These are phyloP conservation scores for Delia radicum DNA, from an alignment of 1,140 invertebrate genomes.

Conservation along the genomic window DNA sequence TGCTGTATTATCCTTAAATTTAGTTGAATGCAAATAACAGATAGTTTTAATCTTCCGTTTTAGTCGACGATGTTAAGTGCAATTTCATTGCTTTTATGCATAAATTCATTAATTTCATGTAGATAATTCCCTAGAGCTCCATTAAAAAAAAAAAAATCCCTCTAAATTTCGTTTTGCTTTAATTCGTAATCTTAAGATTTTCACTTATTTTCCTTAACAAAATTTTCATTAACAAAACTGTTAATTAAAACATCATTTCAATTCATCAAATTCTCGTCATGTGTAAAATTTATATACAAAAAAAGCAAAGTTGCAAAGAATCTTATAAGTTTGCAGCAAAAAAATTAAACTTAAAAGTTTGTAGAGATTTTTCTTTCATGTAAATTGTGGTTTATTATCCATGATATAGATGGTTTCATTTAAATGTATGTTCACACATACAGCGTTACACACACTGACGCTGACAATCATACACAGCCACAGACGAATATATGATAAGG, in stretches of 20 bases:
- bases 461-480: not conserved
- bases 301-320: not conserved
- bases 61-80: too few species aligned
- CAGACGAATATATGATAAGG: not conserved
- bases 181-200: too few species aligned
- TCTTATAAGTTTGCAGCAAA: not conserved
- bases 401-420: not conserved
- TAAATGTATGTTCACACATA: not conserved
- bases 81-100: too few species aligned
- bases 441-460: not conserved
- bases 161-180: not conserved
- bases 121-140: too few species aligned
- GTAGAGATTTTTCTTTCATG: slow-evolving; percentile 9
- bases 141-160: too few species aligned
- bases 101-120: too few species aligned
- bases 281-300: not conserved
- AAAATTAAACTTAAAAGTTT: not conserved
- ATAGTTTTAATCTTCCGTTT: too few species aligned
- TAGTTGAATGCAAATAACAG: too few species aligned
- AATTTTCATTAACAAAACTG: not conserved
- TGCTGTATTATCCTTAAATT: too few species aligned
- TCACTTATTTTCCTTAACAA: too few species aligned
- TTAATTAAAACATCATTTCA: slow-evolving; percentile 9
- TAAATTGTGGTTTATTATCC: slow-evolving; percentile 8
- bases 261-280: not conserved